These are phyloP conservation scores for Chironomus tentans DNA, from an alignment of 2,888 invertebrate genomes.

Conservation along the genomic window DNA sequence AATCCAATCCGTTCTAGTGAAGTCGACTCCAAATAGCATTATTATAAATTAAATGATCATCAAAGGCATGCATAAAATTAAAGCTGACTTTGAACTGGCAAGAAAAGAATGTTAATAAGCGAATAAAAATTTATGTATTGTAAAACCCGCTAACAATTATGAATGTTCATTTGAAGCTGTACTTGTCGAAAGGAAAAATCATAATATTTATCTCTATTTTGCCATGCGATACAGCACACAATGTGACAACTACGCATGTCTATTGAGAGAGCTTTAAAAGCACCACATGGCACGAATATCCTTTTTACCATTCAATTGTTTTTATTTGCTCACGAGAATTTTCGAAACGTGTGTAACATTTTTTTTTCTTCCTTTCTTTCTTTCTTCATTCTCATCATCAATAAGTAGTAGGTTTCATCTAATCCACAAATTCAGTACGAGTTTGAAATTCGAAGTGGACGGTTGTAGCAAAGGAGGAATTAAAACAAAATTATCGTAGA, in stretches of 20 bases:
- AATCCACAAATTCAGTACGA: background rate
- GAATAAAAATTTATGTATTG: background rate
- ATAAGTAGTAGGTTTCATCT: background rate
- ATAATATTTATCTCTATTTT: background rate
- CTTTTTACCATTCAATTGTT: background rate
- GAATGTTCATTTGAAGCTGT: background rate
- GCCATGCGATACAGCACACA: background rate
- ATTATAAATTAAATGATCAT: too few species aligned
- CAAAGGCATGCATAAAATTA: too few species aligned
- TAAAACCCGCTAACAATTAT: background rate
- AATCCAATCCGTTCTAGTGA: too few species aligned
- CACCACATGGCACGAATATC: conserved; percentile 1
- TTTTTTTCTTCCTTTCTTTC: background rate
- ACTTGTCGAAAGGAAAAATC: background rate
- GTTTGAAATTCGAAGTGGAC: background rate
- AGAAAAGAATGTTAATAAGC: background rate
- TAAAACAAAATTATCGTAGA: background rate
- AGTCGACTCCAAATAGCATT: too few species aligned
- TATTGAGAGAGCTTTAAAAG: background rate
- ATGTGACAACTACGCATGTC: background rate
- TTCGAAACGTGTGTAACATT: background rate
- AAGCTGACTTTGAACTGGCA: too few species aligned
- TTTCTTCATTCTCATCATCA: background rate
- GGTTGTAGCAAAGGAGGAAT: background rate
- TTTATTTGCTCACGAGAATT: background rate